Percentiles rank a stretch among this genome's conserved stretches.
Conservation (phyloP, 2,888 invertebrate species). For the Spisula subtruncata region DNA sequence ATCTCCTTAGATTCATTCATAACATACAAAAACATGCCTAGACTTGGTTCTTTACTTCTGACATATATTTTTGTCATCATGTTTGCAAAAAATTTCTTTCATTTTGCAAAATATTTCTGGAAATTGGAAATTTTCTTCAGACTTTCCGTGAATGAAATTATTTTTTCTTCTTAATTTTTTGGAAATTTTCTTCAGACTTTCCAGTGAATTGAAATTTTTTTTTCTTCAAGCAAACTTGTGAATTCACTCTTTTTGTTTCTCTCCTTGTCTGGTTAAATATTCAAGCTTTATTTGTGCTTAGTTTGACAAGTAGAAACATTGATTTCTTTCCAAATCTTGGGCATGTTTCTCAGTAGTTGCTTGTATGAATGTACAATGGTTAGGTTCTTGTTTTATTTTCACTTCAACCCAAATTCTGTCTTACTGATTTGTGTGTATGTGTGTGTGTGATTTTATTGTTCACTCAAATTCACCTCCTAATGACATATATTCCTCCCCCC, state of each 20-base stretch:
- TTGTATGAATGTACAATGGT: constrained; percentile 11
- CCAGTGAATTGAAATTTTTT: neutral
- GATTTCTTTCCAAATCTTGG: constrained; percentile 28
- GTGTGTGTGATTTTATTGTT: constrained; percentile 12
- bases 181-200: too few species aligned
- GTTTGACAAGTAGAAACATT: neutral
- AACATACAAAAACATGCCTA: constrained; percentile 39
- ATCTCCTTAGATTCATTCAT: constrained; percentile 45
- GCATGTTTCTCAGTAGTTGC: constrained; percentile 41
- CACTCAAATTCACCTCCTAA: neutral
- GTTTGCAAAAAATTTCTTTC: neutral
- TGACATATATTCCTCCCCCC: too few species aligned
- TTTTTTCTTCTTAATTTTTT: too few species aligned
- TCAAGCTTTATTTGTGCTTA: constrained; percentile 24
- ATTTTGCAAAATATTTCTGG: constrained; percentile 2
- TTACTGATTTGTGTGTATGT: neutral
- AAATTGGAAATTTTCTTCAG: too few species aligned
- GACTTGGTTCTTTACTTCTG: constrained; percentile 1
- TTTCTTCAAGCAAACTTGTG: too few species aligned
- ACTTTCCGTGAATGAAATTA: neutral
- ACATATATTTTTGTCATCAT: neutral
- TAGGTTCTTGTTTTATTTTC: constrained; percentile 17
- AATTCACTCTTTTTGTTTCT: neutral
- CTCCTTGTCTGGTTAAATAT: neutral
- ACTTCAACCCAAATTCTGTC: neutral